Evolutionary conservation across 37 sponge, comb jelly and placozoan species (phyloP).

Genomic region (Ianthella basta): DNA sequence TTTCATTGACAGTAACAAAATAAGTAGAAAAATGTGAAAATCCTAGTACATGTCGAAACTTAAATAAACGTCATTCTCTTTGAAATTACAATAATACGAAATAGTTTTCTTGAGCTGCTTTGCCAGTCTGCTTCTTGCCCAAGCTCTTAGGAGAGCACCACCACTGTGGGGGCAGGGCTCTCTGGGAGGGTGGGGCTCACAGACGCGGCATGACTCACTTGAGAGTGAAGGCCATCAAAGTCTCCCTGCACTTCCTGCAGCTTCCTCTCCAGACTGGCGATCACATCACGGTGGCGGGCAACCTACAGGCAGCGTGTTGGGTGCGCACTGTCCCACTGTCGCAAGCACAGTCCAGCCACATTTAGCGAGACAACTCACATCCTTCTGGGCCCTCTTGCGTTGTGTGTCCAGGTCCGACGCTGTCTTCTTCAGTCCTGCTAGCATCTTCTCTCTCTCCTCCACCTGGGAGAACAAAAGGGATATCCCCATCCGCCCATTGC

Average conservation of each 20-base stretch:
- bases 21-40: neutral
- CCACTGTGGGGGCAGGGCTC: neutral
- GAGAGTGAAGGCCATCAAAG: constrained; percentile 9
- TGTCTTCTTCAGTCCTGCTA: neutral
- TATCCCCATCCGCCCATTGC: neutral
- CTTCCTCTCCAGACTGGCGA: constrained; percentile 1
- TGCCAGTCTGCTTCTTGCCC: neutral
- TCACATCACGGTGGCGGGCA: constrained; percentile 14
- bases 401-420: constrained; percentile 3
- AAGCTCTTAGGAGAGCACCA: neutral
- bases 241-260: constrained; percentile 4
- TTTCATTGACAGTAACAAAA: neutral
- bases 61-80: neutral
- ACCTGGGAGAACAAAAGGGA: neutral
- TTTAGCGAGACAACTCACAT: neutral
- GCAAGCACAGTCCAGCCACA: neutral
- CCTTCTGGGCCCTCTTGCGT: constrained; percentile 12
- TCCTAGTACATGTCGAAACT: neutral
- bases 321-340: too few relatives aligned
- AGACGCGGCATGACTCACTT: neutral
- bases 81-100: neutral
- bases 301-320: neutral
- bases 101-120: neutral
- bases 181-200: too few relatives aligned
- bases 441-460: neutral